Conservation (phyloP, 2,888 invertebrate species). For the Leptinotarsa rubiginosa region DNA sequence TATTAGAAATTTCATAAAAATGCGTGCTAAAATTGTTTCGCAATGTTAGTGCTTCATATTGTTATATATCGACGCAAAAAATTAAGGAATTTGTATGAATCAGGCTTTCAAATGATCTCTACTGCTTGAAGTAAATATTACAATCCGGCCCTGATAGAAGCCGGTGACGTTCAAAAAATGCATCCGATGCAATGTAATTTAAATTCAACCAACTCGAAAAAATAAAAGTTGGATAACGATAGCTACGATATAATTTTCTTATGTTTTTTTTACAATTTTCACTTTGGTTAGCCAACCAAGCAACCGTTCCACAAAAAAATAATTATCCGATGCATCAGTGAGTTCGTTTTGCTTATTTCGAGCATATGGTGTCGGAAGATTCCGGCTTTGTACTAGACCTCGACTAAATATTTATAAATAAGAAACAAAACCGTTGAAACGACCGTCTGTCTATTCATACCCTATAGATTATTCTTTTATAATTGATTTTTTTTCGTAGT, state of each 20-base stretch:
- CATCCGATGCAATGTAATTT: background rate
- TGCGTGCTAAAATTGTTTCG: no score
- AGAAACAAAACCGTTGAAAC: conserved; percentile 1
- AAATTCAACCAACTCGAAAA: background rate
- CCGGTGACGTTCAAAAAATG: background rate
- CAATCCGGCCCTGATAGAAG: background rate
- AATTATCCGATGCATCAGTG: conserved; percentile 13
- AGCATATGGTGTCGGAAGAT: conserved; percentile 6
- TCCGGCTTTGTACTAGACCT: conserved; percentile 11
- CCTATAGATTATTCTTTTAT: no score
- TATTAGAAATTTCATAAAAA: no score
- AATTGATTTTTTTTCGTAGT: no score
- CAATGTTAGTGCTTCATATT: no score
- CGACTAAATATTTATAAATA: conserved; percentile 18
- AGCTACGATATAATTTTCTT: conserved; percentile 5
- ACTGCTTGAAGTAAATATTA: background rate
- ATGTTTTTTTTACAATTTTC: background rate
- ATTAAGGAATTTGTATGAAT: no score
- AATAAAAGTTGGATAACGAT: background rate
- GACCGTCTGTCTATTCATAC: background rate
- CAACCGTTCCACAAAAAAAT: conserved; percentile 11
- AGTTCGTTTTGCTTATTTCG: conserved; percentile 6
- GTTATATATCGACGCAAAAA: no score
- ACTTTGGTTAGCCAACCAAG: conserved; percentile 16
- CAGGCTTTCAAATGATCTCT: no score